Evolutionary conservation across 2,113 vertebrate species (phyloP).

Genomic region (Ascaphus truei): DNA sequence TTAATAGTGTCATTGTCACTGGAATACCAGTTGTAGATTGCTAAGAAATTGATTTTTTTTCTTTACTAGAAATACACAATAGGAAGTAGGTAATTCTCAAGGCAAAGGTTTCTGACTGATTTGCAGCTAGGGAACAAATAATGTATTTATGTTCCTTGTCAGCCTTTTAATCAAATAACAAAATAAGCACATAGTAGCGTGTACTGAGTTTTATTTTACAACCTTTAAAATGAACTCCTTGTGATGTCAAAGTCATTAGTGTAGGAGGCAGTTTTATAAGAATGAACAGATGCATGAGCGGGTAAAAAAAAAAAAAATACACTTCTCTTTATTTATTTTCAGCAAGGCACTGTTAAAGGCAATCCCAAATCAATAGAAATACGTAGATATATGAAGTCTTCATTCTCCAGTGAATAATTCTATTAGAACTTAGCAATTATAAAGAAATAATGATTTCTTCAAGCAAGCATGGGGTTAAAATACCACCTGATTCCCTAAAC

Average conservation of each 20-base stretch:
- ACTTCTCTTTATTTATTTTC: not conserved
- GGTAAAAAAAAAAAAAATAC: not conserved
- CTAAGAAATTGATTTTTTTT: constrained; percentile 36
- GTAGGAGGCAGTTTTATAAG: not conserved
- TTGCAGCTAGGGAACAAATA: constrained; percentile 25
- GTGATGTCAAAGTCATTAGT: not conserved
- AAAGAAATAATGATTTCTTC: no score
- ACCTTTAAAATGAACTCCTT: constrained; percentile 25
- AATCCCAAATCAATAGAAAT: not conserved
- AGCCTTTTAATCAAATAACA: constrained; percentile 37
- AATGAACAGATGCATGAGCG: not conserved
- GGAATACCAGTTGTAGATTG: constrained; percentile 35
- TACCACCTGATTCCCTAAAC: no score
- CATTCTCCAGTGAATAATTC: not conserved
- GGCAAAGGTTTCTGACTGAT: constrained; percentile 32
- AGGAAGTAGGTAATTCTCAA: constrained; percentile 31
- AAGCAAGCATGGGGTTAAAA: no score
- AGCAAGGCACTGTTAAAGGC: not conserved
- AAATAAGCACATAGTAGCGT: constrained; percentile 22
- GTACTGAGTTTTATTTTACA: constrained; percentile 27
- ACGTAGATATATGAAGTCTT: not conserved
- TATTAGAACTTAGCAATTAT: not conserved
- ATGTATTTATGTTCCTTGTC: constrained; percentile 38
- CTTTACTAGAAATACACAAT: constrained; percentile 37
- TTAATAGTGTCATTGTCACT: constrained; percentile 37